Conservation (phyloP, 2,797 vertebrate species). For the Syncerus caffer region DNA sequence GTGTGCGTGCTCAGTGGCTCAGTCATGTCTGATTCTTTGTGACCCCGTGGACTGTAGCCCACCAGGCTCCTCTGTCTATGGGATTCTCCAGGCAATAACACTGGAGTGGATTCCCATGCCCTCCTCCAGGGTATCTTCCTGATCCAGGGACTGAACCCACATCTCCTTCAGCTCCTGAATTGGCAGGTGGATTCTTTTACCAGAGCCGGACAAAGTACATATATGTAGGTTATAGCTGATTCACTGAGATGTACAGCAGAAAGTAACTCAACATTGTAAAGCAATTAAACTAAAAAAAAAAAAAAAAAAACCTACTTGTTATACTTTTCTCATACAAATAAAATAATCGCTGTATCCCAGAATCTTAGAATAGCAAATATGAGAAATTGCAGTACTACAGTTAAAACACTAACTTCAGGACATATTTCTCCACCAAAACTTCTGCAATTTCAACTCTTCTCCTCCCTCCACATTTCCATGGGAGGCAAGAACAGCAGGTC, state of each 20-base stretch:
- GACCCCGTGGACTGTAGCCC: neutral
- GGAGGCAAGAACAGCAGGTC: neutral
- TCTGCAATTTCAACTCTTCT: constrained; percentile 12
- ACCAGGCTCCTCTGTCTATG: neutral
- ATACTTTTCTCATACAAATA: neutral
- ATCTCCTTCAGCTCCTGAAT: neutral
- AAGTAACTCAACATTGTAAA: neutral
- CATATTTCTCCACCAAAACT: constrained; percentile 5
- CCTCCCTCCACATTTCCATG: neutral
- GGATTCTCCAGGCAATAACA: neutral
- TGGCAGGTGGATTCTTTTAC: neutral
- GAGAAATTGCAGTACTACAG: neutral
- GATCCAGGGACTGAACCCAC: neutral
- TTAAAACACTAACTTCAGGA: neutral
- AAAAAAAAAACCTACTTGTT: neutral
- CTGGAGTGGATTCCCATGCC: neutral
- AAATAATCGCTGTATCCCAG: neutral
- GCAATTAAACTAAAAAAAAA: neutral
- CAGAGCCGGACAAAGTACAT: neutral
- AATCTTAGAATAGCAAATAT: constrained; percentile 26
- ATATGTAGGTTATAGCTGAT: neutral
- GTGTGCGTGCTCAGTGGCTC: neutral
- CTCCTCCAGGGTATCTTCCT: neutral
- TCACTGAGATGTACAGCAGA: neutral
- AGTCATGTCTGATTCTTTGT: neutral